Evolutionary conservation across 2,797 vertebrate genomes (phyloP), one percentile per base, ranked within the genome.

Genomic region (Yasuhikotakia modesta): DNA sequence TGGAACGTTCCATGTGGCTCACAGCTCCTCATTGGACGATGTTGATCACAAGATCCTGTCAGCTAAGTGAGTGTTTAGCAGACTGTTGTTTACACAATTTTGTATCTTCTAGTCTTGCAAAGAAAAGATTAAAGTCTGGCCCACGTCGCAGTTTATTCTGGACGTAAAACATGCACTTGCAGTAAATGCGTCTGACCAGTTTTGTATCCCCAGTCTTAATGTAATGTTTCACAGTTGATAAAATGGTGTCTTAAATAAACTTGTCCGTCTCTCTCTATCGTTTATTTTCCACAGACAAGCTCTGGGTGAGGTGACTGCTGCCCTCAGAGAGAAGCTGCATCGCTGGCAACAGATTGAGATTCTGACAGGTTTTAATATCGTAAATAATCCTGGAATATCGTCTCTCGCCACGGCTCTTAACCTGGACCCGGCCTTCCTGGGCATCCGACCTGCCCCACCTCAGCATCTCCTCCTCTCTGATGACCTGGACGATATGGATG

Each of bases 31-130:
- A 0, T 86, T 99, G 64, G 97, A 99, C 58, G 96, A 97, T 60
- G 96, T 99, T 32, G 96, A 99, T 90, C 96, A 99, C 88, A 96
- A 98, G 90, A 99, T 99, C 87, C 93, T 98, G 77, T 93, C 96
- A 80, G 97, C 97, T 81, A 99, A 98, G 97, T 98, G 19, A 76
- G 83, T 53, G 8, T 17, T 17, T 63, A n/a, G 52, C 10, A 8
- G 6, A 27, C 3, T 24, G n/a, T n/a, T 65, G 16, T 24, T 1
- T 2, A n/a, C 22, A 11, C 10, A 13, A 50, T 11, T 64, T n/a
- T 17, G 17, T n/a, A n/a, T 35, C 27, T 32, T 4, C 60, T 35
- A 35, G 32, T 35, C 4, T 35, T 7, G 32, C 32, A 7, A 4
- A 5, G 32, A 4, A 35, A 2, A 53, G 19, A 53, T 46, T 21